These are phyloP conservation scores for Drepanosiphum platanoidis DNA, from an alignment of 2,888 invertebrate genomes.

Conservation along the genomic window DNA sequence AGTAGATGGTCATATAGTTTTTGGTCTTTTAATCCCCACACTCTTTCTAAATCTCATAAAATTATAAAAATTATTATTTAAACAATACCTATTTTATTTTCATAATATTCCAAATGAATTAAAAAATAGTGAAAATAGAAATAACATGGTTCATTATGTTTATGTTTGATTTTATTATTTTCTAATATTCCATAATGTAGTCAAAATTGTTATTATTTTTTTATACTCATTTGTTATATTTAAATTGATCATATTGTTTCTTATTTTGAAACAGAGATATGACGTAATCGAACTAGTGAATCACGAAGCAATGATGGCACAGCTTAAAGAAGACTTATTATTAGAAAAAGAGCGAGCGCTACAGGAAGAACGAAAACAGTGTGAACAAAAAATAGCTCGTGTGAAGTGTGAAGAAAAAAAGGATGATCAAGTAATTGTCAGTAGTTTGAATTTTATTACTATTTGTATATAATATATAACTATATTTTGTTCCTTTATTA, in stretches of 20 bases:
- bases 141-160: no score
- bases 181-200: not conserved
- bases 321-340: slow-evolving; percentile 76
- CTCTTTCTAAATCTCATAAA: no score
- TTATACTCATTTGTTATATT: not conserved
- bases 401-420: slow-evolving; percentile 70
- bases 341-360: slow-evolving; percentile 72
- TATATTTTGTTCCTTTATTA: not conserved
- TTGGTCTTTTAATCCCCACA: no score
- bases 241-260: not conserved
- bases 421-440: slow-evolving; percentile 66
- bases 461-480: not conserved
- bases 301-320: slow-evolving; percentile 76
- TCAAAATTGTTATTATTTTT: not conserved
- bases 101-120: no score
- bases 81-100: no score
- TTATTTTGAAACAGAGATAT: slow-evolving; percentile 67
- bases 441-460: not conserved
- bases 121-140: no score
- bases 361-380: slow-evolving; percentile 66
- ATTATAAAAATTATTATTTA: no score
- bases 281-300: slow-evolving; percentile 74
- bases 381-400: slow-evolving; percentile 69
- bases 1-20: no score
- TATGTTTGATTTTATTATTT: not conserved